phyloP scores from a whole-genome alignment of 1,140 invertebrate species.

The Hypsibius dujardini region DNA sequence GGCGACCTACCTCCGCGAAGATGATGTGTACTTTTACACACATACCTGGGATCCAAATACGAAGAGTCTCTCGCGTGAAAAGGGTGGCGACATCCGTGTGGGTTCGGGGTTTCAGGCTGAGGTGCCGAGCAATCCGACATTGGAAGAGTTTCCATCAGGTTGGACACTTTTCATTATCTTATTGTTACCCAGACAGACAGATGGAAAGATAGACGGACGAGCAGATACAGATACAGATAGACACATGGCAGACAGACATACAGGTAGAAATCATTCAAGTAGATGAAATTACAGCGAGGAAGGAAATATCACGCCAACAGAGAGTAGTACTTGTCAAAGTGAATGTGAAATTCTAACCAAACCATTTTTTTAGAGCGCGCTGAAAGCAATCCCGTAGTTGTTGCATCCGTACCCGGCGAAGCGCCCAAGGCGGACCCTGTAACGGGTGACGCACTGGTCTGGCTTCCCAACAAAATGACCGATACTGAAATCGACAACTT shows the following conservation, averaged over 20 bases:
- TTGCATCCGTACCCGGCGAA: conserved; percentile 16
- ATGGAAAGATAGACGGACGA: conserved; percentile 21
- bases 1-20: conserved; percentile 84
- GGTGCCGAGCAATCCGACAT: conserved; percentile 27
- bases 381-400: too few species aligned
- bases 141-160: conserved; percentile 19
- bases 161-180: neutral
- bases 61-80: conserved; percentile 93
- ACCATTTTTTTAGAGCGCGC: too few species aligned
- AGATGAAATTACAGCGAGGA: too few species aligned
- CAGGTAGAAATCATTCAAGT: conserved; percentile 14
- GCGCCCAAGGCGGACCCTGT: conserved; percentile 26
- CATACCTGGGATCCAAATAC: conserved; percentile 96
- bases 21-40: conserved; percentile 97
- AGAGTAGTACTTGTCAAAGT: too few species aligned
- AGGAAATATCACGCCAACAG: too few species aligned
- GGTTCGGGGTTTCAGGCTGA: conserved; percentile 92
- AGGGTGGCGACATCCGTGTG: conserved; percentile 73
- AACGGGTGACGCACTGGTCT: conserved; percentile 61
- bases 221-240: neutral
- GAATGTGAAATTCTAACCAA: too few species aligned
- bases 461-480: conserved; percentile 75
- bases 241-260: conserved; percentile 13
- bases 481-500: conserved; percentile 97
- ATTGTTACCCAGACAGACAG: conserved; percentile 8